A percentile compares a stretch with the other conserved stretches of the same genome.
These are phyloP conservation scores for Tolypeutes matacus DNA, from an alignment of 2,797 vertebrate genomes.

Conservation along the genomic window DNA sequence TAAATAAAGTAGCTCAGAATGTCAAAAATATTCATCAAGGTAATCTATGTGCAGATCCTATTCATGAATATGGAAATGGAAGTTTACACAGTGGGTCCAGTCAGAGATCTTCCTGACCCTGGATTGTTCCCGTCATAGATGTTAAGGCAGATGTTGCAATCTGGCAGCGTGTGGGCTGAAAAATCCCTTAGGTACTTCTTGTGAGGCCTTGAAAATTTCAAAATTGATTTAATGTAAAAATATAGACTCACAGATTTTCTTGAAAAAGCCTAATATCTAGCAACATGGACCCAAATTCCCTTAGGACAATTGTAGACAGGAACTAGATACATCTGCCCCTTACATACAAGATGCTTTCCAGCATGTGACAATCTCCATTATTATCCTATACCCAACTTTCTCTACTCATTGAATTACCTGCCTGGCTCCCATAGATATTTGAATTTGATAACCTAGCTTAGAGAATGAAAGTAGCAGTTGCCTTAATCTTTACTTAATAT, in stretches of 20 bases:
- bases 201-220: slow-evolving; percentile 62
- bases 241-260: slow-evolving; percentile 62
- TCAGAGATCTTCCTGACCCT: not conserved
- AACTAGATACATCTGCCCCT: slow-evolving; percentile 29
- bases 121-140: not conserved
- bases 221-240: slow-evolving; percentile 71
- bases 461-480: not conserved
- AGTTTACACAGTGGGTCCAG: not conserved
- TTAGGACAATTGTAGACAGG: slow-evolving; percentile 40
- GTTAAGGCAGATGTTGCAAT: slow-evolving; percentile 51
- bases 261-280: slow-evolving; percentile 68
- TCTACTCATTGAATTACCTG: slow-evolving; percentile 24
- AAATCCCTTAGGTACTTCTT: not conserved
- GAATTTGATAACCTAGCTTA: not conserved
- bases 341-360: not conserved
- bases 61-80: slow-evolving; percentile 61
- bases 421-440: not conserved
- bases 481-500: not conserved
- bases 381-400: not conserved
- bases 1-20: slow-evolving; percentile 62
- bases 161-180: slow-evolving; percentile 41
- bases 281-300: slow-evolving; percentile 74
- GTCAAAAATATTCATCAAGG: slow-evolving; percentile 63
- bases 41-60: not conserved
- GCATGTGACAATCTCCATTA: not conserved